Base-by-base conservation (phyloP, 1,140 invertebrate genomes). In the Diploscapter pachys region DNA sequence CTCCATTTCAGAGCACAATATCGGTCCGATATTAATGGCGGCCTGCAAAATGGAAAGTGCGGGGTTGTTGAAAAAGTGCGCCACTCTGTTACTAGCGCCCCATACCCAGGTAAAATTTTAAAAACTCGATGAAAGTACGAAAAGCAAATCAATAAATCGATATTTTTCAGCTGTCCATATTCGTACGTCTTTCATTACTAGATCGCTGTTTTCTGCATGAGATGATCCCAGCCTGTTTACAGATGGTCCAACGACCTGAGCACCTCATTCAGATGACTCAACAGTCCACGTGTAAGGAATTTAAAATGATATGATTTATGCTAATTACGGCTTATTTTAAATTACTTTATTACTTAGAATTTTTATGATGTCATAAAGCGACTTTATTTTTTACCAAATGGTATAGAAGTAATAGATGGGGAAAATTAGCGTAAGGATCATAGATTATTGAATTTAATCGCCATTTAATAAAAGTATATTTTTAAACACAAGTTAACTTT, bases 21-120 rank as follows among this genome's bases (percentile, higher is more conserved):
- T 84, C 68, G 83, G 80, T 13, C 84, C 84, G 51, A 79, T 85
- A 67, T 65, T 84, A 48, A 85, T 84, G 81, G 81, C 83, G 31
- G 83, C 84, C 3, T 85, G 82, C 64, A 84, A 84, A 77, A 81
- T 84, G 81, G 83, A 84, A 77, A 81, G 81, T 2, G 83, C 85
- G 31, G 83, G 82, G 6, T 75, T 84, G 9, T 68, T 84, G 3
- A 59, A 80, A 9, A 84, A 84, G 66, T 84, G 83, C 68, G 84
- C 83, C 3, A 72, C 79, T 64, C 74, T 84, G 59, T 73, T 84
- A n/a, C 61, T 84, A 53, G 79, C 73, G 31, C 78, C 83, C 0
- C 79, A 81, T 71, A 84, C 83, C 8, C 81, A 81, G 53, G 81
- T 79, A 31, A 31, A 31, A 31, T 31, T 31, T 31, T 0, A 31